Conservation (phyloP, 2,888 invertebrate species). For the Antheraea assamensis region DNA sequence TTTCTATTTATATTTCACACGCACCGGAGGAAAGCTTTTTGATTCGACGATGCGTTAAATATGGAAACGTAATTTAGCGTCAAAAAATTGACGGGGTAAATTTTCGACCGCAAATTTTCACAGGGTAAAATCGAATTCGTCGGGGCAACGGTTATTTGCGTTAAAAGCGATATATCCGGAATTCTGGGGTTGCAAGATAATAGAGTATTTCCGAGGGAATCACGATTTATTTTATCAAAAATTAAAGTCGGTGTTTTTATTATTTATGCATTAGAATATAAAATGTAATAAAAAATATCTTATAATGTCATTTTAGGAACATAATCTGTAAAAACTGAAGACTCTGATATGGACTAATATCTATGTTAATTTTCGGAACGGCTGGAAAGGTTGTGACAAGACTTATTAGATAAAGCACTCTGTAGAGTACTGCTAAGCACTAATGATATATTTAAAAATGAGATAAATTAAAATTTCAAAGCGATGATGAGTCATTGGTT, state of each 20-base stretch:
- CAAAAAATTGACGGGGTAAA: conserved; percentile 32
- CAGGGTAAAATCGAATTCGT: conserved; percentile 44
- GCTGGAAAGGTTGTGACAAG: too few species aligned
- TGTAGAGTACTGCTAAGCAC: too few species aligned
- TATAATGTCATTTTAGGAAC: too few species aligned
- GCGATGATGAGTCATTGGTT: too few species aligned
- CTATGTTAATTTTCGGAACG: too few species aligned
- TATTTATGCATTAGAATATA: neutral
- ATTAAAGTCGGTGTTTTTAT: neutral
- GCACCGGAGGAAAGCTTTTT: neutral
- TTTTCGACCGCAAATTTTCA: conserved; percentile 28
- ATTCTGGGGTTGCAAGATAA: conserved; percentile 13
- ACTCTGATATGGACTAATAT: too few species aligned
- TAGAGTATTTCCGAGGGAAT: neutral
- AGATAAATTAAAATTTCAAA: too few species aligned
- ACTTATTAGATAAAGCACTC: too few species aligned
- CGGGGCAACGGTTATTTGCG: conserved; percentile 37
- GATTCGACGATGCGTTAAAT: neutral
- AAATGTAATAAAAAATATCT: too few species aligned
- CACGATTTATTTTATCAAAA: neutral
- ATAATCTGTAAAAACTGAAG: too few species aligned
- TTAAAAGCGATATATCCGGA: conserved; percentile 58
- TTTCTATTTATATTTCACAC: neutral
- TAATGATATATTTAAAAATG: too few species aligned
- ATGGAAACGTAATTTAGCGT: neutral